Conservation (phyloP, 2,888 invertebrate species). For the Biston betularia region DNA sequence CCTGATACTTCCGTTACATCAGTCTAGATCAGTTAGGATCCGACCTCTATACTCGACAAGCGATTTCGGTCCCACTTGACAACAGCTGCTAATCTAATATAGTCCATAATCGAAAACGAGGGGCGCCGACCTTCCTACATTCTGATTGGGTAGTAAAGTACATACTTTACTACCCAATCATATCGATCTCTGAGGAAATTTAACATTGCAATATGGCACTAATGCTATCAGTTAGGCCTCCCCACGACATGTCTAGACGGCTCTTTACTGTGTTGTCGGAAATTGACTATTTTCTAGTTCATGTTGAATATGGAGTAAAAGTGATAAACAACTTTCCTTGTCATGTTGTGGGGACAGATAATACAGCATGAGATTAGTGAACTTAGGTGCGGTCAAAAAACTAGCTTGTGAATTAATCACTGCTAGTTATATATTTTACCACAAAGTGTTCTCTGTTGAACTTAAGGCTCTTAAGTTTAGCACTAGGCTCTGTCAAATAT, state of each 20-base stretch:
- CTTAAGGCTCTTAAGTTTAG: too few species aligned
- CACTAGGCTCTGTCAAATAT: too few species aligned
- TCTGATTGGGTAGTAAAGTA: too few species aligned
- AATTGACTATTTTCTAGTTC: constrained; percentile 37
- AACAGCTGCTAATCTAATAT: constrained; percentile 8
- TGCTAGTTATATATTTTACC: too few species aligned
- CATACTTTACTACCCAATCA: constrained; percentile 10
- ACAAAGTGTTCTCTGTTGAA: too few species aligned
- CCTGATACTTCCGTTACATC: constrained; percentile 6
- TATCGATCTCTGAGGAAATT: constrained; percentile 9
- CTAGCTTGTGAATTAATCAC: background rate
- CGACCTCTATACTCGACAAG: constrained; percentile 12
- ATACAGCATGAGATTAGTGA: constrained; percentile 1
- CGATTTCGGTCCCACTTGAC: constrained; percentile 22
- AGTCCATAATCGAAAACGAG: constrained; percentile 1
- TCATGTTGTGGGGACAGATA: constrained; percentile 11
- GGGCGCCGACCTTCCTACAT: constrained; percentile 17
- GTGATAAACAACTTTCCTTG: constrained; percentile 41
- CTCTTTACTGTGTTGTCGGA: constrained; percentile 18
- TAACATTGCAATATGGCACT: constrained; percentile 1
- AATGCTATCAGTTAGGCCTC: constrained; percentile 7
- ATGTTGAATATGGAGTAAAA: constrained; percentile 38
- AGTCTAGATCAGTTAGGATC: constrained; percentile 3
- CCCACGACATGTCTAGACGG: constrained; percentile 3
- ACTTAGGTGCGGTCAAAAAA: constrained; percentile 25